Conservation (phyloP, 2,113 vertebrate species). For the Paracanthobrama guichenoti region DNA sequence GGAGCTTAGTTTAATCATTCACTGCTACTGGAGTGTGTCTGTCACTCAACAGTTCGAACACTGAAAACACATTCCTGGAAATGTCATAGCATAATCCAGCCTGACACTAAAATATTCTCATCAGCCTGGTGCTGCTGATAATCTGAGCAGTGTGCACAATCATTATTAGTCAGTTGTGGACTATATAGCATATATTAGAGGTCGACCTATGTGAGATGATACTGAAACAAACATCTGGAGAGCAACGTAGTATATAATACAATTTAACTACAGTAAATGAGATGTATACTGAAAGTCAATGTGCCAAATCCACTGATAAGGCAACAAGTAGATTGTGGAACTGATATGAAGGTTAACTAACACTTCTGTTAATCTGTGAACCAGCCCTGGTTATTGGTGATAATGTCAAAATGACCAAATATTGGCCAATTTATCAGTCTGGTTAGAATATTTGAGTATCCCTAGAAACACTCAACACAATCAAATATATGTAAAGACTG, state of each 20-base stretch:
- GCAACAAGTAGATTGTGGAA: too few relatives aligned
- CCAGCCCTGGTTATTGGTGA: too few relatives aligned
- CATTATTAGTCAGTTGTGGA: background rate
- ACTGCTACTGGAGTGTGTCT: background rate
- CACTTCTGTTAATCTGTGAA: too few relatives aligned
- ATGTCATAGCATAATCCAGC: background rate
- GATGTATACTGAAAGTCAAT: too few relatives aligned
- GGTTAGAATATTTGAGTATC: too few relatives aligned
- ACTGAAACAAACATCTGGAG: background rate
- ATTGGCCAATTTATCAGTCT: too few relatives aligned
- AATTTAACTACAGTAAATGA: background rate
- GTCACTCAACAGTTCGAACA: background rate
- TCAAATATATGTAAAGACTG: too few relatives aligned
- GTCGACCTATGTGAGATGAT: background rate
- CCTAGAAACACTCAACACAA: too few relatives aligned
- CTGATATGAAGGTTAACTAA: too few relatives aligned
- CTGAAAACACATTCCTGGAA: conserved; percentile 16
- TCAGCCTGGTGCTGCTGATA: background rate
- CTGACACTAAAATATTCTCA: background rate
- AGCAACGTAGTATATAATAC: background rate
- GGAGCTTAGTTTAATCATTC: conserved; percentile 5
- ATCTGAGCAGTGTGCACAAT: background rate
- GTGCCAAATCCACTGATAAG: too few relatives aligned
- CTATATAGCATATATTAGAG: background rate
- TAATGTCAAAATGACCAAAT: too few relatives aligned